Base-by-base conservation (phyloP, 2,113 vertebrate species). In the Dicaeum eximium region DNA sequence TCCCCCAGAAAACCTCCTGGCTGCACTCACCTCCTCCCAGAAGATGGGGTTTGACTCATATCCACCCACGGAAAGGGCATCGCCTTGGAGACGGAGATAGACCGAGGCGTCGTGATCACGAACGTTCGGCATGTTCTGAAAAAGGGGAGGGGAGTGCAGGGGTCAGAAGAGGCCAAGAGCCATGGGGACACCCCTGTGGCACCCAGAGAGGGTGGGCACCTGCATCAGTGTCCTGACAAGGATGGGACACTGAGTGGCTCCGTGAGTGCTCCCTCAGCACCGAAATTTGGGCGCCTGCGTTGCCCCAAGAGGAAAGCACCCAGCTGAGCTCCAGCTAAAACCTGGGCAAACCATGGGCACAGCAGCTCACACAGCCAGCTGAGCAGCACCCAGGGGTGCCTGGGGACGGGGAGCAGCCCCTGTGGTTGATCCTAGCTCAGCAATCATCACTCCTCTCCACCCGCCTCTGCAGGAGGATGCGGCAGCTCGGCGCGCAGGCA, bases 11-110 rank as follows among this genome's bases (percentile, higher is more conserved):
- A 91, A 51, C 73, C 88, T 89, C 61, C 24, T 1, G 1, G 38
- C 47, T 48, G 3, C 1, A 1, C 98, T 98, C 97, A 99, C 99
- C 98, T 99, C 98, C 64, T 99, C 98, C 98, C 99, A 99, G 98
- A 99, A 99, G 97, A 99, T 96, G 30, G 99, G 99, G 94, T 99
- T 99, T 66, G 97, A 91, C 97, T 99, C 99, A 37, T 99, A 99
- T 66, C 99, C 99, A 1, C 99, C 99, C 93, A 99, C 98, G 9
- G 99, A 99, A 80, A 99, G 97, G 79, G 99, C 99, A 16, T 99
- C 99, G n/a, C 99, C 99, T 97, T 99, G 99, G 95, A 99, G 99
- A 90, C 99, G 99, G 40, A 99, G 98, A 97, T 99, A 99, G 61
- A 99, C 98, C 0, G 99, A 99, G 64, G 99, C 98, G 5, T 99